phyloP scores from a whole-genome alignment of 2,888 invertebrate species.

The Ophion slaviceki region DNA sequence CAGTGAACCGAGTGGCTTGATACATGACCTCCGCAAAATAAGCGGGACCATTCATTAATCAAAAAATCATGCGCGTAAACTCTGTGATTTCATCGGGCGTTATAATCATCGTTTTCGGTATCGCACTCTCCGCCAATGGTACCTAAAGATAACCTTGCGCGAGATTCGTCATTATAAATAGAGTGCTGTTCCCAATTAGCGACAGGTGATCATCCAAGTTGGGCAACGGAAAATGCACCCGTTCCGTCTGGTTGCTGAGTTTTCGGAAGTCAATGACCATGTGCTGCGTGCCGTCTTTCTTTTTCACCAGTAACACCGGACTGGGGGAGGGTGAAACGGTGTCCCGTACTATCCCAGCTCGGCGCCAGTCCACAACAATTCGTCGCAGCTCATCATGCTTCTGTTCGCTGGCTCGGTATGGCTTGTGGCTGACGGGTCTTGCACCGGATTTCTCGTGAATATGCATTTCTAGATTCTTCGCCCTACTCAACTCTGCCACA shows the following conservation, averaged over 20 bases:
- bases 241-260: slow-evolving; percentile 33
- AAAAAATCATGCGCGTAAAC: too few relatives aligned
- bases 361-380: slow-evolving; percentile 48
- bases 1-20: slow-evolving; percentile 5
- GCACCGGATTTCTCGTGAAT: slow-evolving; percentile 11
- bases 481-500: slow-evolving; percentile 15
- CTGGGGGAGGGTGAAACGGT: slow-evolving; percentile 38
- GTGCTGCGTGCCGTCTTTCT: slow-evolving; percentile 18
- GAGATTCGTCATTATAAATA: slow-evolving; percentile 45
- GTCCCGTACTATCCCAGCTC: slow-evolving; percentile 36
- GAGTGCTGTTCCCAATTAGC: background rate
- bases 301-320: slow-evolving; percentile 17
- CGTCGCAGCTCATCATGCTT: slow-evolving; percentile 25
- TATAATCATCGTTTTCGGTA: slow-evolving; percentile 38
- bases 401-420: slow-evolving; percentile 15
- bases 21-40: slow-evolving; percentile 7
- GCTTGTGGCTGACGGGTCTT: slow-evolving; percentile 32
- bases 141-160: slow-evolving; percentile 58
- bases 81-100: too few relatives aligned
- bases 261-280: slow-evolving; percentile 42
- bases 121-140: slow-evolving; percentile 27
- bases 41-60: too few relatives aligned
- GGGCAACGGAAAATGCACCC: slow-evolving; percentile 42
- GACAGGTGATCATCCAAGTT: slow-evolving; percentile 47
- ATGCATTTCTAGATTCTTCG: slow-evolving; percentile 17